These are phyloP conservation scores for Coenonympha glycerion DNA, from an alignment of 2,888 invertebrate genomes.

Conservation along the genomic window DNA sequence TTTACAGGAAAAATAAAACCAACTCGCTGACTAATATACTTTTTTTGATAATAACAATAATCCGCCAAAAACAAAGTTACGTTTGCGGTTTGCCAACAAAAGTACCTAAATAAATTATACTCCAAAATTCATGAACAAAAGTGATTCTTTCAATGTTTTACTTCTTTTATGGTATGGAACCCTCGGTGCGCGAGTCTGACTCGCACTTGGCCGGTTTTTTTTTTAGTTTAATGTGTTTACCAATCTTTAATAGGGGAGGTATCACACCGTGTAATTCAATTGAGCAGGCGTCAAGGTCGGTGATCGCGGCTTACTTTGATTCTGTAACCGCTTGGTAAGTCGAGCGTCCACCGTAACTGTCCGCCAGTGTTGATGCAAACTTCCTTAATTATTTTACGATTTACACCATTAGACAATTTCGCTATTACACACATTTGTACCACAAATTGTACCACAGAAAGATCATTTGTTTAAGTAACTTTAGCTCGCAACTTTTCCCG, in stretches of 20 bases:
- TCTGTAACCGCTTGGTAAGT: not conserved
- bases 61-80: too few species aligned
- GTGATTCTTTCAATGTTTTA: too few species aligned
- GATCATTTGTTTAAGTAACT: not conserved
- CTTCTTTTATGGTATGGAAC: too few species aligned
- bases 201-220: too few species aligned
- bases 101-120: too few species aligned
- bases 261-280: conserved; percentile 7
- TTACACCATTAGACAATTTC: conserved; percentile 1
- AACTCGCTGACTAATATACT: too few species aligned
- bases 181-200: too few species aligned
- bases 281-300: not conserved
- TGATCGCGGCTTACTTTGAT: not conserved
- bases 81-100: too few species aligned
- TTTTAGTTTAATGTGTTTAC: not conserved
- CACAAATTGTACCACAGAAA: not conserved
- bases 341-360: conserved; percentile 1
- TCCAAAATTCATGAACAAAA: too few species aligned
- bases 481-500: too few species aligned
- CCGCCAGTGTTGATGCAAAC: conserved; percentile 1
- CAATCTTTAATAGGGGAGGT: not conserved
- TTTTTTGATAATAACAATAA: too few species aligned
- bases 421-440: not conserved
- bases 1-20: too few species aligned
- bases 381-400: conserved; percentile 6